phyloP scores from a whole-genome alignment of 2,113 vertebrate genomes.

The Galeopterus variegatus region DNA sequence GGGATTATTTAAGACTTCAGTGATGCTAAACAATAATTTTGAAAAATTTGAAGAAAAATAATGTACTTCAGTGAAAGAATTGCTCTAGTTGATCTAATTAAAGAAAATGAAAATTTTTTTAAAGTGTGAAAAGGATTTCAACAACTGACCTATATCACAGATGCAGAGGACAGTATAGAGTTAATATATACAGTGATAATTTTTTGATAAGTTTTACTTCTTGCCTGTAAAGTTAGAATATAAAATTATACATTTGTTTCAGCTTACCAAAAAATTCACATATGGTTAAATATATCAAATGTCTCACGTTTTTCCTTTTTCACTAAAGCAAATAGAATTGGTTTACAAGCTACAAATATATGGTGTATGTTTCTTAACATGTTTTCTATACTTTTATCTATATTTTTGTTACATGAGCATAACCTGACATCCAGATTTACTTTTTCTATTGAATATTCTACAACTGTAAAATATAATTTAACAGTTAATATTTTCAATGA shows the following conservation, averaged over 20 bases:
- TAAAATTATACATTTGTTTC: not conserved
- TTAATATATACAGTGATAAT: not conserved
- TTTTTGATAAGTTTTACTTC: not conserved
- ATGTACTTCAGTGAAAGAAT: not conserved
- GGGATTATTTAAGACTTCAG: not conserved
- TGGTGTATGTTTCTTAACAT: slow-evolving; percentile 69
- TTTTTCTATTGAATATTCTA: slow-evolving; percentile 60
- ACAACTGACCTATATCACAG: not conserved
- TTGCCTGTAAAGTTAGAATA: not conserved
- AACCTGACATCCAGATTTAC: slow-evolving; percentile 5
- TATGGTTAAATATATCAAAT: not conserved
- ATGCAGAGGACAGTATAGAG: not conserved
- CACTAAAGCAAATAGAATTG: slow-evolving; percentile 66
- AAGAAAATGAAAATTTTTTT: not conserved
- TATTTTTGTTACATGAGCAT: slow-evolving; percentile 57
- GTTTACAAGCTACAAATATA: slow-evolving; percentile 52
- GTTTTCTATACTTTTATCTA: slow-evolving; percentile 74
- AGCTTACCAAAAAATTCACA: slow-evolving; percentile 38
- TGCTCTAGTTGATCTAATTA: not conserved
- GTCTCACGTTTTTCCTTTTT: not conserved
- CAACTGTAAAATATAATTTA: slow-evolving; percentile 81
- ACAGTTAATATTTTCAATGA: slow-evolving; percentile 72
- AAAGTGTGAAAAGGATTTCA: not conserved
- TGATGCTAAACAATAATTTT: slow-evolving; percentile 31
- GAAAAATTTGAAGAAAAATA: not conserved